Percentiles rank a stretch among this genome's conserved stretches.
These are phyloP conservation scores for Molossus molossus DNA, from an alignment of 2,797 vertebrate genomes.

Conservation along the genomic window DNA sequence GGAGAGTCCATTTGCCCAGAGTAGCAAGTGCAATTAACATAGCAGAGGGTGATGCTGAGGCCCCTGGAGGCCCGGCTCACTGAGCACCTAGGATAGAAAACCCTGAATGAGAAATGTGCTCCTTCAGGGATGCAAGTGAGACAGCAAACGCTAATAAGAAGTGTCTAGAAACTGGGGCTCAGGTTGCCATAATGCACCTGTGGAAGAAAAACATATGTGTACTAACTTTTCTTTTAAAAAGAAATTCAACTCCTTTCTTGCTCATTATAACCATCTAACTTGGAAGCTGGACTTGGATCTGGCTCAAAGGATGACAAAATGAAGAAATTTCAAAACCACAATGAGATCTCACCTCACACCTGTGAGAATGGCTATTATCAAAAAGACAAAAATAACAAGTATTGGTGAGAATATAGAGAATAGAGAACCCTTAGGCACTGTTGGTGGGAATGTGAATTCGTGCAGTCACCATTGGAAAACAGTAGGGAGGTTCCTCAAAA, in stretches of 20 bases:
- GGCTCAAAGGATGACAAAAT: neutral
- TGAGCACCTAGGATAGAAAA: neutral
- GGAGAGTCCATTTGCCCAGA: neutral
- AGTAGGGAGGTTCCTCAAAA: neutral
- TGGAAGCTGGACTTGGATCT: neutral
- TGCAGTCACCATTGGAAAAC: neutral
- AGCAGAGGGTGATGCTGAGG: neutral
- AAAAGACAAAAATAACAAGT: neutral
- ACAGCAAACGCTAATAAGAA: neutral
- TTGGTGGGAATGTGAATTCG: neutral
- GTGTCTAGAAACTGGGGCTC: neutral
- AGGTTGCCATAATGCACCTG: neutral
- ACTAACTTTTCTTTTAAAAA: neutral
- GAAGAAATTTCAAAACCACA: neutral
- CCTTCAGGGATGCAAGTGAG: neutral
- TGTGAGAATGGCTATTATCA: neutral
- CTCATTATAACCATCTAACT: neutral
- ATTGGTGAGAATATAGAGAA: neutral
- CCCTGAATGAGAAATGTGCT: neutral
- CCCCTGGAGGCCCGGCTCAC: neutral
- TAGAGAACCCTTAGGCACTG: neutral
- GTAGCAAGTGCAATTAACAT: neutral
- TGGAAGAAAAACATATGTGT: neutral
- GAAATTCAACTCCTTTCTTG: neutral
- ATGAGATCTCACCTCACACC: neutral